Evolutionary conservation across 2,113 vertebrate species (phyloP).

Genomic region (Pseudopipra pipra): DNA sequence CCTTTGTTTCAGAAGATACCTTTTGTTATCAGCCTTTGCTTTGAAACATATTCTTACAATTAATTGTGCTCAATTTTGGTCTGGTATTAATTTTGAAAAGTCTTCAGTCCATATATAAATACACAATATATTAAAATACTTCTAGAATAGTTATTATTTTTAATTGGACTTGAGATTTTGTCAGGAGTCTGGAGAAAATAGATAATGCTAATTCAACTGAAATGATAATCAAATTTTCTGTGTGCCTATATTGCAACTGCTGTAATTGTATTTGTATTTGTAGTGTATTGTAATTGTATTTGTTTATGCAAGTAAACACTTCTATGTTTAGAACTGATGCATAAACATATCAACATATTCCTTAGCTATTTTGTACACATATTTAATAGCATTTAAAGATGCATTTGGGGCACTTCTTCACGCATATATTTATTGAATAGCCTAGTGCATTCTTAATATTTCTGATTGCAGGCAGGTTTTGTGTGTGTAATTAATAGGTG

Average conservation of each 20-base stretch:
- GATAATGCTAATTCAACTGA: not conserved
- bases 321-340: not conserved
- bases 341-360: not conserved
- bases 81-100: not conserved
- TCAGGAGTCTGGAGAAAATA: not conserved
- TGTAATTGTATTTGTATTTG: not conserved
- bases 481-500: not conserved
- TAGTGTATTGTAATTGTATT: not conserved
- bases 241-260: not conserved
- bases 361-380: not conserved
- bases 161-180: not conserved
- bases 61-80: not conserved
- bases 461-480: not conserved
- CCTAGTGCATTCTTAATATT: not conserved
- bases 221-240: not conserved
- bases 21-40: constrained; percentile 39
- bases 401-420: constrained; percentile 9
- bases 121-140: not conserved
- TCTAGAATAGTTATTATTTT: not conserved
- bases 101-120: not conserved
- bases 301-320: constrained; percentile 15
- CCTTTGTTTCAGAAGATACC: constrained; percentile 48
- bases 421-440: not conserved
- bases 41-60: not conserved
- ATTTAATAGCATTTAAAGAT: constrained; percentile 15